Conservation (phyloP, 2,888 invertebrate genomes). For the Artemia sinica region DNA sequence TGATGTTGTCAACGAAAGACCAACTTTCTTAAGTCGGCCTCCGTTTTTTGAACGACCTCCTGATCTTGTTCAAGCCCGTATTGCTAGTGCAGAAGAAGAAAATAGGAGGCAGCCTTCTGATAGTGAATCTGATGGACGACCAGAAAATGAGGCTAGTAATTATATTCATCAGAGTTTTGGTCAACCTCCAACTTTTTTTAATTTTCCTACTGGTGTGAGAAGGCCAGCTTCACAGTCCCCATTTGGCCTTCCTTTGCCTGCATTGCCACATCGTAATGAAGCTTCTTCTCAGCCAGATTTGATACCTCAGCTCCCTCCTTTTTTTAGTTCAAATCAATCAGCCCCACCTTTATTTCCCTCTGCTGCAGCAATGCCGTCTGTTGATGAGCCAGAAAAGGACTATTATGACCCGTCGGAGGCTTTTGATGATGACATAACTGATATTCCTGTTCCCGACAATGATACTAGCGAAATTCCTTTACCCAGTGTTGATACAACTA, state of each 20-base stretch:
- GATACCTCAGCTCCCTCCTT: slow-evolving; percentile 7
- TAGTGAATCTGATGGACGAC: not conserved
- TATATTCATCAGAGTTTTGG: not conserved
- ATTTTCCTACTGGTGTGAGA: not conserved
- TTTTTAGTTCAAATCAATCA: slow-evolving; percentile 8
- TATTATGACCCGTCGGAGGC: slow-evolving; percentile 13
- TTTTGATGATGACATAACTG: not conserved
- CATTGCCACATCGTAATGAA: not conserved
- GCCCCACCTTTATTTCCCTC: not conserved
- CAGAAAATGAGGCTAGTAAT: not conserved
- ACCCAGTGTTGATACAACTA: not conserved
- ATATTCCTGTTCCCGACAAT: slow-evolving; percentile 3
- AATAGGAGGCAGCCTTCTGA: not conserved
- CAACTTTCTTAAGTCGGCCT: slow-evolving; percentile 6
- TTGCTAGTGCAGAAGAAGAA: too few species aligned
- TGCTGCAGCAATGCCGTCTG: not conserved
- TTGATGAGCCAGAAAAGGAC: not conserved
- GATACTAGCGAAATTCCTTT: not conserved
- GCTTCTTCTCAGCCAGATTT: slow-evolving; percentile 10
- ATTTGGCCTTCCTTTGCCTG: not conserved
- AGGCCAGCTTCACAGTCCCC: not conserved
- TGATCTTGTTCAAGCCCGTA: not conserved
- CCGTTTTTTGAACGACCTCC: slow-evolving; percentile 8
- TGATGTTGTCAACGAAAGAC: slow-evolving; percentile 4
- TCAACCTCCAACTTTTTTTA: not conserved